phyloP scores from a whole-genome alignment of 2,888 invertebrate genomes.

The Volucella bombylans region DNA sequence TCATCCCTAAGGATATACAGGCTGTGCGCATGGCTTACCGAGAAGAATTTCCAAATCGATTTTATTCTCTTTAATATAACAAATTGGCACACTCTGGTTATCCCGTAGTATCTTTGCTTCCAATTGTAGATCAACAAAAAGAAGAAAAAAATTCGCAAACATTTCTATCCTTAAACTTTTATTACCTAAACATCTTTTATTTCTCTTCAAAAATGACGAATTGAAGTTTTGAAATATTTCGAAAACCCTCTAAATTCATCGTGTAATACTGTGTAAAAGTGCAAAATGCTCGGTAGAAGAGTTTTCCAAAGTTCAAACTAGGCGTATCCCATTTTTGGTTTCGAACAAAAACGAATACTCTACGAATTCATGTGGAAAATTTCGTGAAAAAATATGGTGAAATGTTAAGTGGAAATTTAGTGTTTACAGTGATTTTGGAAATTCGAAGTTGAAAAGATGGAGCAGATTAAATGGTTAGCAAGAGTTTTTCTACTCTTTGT shows the following conservation, averaged over 20 bases:
- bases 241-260: constrained; percentile 26
- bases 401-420: constrained; percentile 38
- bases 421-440: constrained; percentile 41
- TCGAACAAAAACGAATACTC: constrained; percentile 44
- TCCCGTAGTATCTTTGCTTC: constrained; percentile 63
- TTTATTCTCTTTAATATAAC: constrained; percentile 70
- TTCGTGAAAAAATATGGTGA: constrained; percentile 42
- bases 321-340: constrained; percentile 56
- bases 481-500: constrained; percentile 54
- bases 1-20: constrained; percentile 70
- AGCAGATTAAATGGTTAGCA: constrained; percentile 62
- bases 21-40: constrained; percentile 68
- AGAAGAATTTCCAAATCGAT: constrained; percentile 70
- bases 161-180: constrained; percentile 28
- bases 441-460: constrained; percentile 50
- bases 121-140: constrained; percentile 33
- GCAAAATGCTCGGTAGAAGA: constrained; percentile 46
- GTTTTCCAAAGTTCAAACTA: constrained; percentile 50
- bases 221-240: constrained; percentile 1
- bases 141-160: constrained; percentile 38
- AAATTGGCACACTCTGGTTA: constrained; percentile 69
- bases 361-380: constrained; percentile 41
- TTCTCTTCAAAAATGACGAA: constrained; percentile 20
- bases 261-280: constrained; percentile 7
- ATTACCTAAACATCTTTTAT: constrained; percentile 21